phyloP scores from a whole-genome alignment of 1,140 invertebrate genomes.

The Aphis craccivora region DNA sequence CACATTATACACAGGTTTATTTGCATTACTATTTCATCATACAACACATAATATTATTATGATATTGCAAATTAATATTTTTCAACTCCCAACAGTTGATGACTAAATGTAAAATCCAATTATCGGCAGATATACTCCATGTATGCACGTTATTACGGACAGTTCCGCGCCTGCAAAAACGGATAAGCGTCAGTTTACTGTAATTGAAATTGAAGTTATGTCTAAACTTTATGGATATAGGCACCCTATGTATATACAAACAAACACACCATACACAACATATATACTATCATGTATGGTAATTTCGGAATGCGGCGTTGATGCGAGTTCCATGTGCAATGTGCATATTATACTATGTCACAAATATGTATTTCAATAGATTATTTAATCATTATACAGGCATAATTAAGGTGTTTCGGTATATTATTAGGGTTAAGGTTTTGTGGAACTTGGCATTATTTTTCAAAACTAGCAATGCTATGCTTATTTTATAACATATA shows the following conservation, averaged over 20 bases:
- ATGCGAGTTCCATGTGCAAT: background rate
- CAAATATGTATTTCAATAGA: background rate
- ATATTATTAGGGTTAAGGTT: too few species aligned
- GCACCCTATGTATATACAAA: background rate
- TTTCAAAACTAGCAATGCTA: too few species aligned
- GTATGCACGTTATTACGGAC: background rate
- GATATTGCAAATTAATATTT: background rate
- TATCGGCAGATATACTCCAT: background rate
- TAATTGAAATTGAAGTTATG: conserved; percentile 12
- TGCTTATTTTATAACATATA: too few species aligned
- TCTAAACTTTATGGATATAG: background rate
- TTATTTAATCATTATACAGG: background rate
- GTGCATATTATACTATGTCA: background rate
- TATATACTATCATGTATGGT: background rate
- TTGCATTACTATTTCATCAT: background rate
- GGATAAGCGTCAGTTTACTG: background rate
- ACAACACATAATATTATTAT: background rate
- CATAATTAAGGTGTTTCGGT: background rate
- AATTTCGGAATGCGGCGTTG: background rate
- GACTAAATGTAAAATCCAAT: conserved; percentile 5
- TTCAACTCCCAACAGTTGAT: background rate
- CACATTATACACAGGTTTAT: too few species aligned
- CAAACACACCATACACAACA: background rate
- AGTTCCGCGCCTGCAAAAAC: background rate
- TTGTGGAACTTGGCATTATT: too few species aligned